phyloP scores from a whole-genome alignment of 2,113 vertebrate genomes.

The Meleagris gallopavo region DNA sequence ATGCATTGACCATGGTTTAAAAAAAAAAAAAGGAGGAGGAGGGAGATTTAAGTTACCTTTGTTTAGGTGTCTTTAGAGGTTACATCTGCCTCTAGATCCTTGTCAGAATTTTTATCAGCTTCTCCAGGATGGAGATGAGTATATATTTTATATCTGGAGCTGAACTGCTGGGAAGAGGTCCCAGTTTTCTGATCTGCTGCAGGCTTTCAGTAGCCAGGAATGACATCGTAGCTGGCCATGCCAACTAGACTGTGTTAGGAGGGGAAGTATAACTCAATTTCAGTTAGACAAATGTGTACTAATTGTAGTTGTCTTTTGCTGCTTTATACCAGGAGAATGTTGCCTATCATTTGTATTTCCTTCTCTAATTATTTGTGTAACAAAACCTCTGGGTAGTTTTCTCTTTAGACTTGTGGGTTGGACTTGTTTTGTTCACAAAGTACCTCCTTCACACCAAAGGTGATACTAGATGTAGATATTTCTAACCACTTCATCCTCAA shows the following conservation, averaged over 20 bases:
- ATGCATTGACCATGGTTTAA: neutral
- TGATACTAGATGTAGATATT: neutral
- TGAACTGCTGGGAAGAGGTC: neutral
- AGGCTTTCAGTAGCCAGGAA: neutral
- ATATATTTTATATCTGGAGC: neutral
- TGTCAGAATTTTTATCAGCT: neutral
- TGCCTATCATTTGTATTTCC: neutral
- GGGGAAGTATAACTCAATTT: neutral
- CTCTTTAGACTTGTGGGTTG: neutral
- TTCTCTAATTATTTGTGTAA: neutral
- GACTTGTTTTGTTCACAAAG: neutral
- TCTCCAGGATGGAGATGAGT: neutral
- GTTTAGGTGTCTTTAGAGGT: neutral
- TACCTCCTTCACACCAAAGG: neutral
- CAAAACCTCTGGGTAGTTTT: neutral
- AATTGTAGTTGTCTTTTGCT: neutral
- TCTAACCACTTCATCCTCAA: neutral
- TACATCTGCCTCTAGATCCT: neutral
- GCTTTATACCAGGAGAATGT: neutral
- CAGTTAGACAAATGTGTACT: neutral
- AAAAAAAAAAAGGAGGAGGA: neutral
- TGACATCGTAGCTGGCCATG: neutral
- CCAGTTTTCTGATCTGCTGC: accelerated
- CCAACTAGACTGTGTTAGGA: neutral
- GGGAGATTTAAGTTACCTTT: neutral